Conservation (phyloP, 2,113 vertebrate genomes). For the Turnix velox region DNA sequence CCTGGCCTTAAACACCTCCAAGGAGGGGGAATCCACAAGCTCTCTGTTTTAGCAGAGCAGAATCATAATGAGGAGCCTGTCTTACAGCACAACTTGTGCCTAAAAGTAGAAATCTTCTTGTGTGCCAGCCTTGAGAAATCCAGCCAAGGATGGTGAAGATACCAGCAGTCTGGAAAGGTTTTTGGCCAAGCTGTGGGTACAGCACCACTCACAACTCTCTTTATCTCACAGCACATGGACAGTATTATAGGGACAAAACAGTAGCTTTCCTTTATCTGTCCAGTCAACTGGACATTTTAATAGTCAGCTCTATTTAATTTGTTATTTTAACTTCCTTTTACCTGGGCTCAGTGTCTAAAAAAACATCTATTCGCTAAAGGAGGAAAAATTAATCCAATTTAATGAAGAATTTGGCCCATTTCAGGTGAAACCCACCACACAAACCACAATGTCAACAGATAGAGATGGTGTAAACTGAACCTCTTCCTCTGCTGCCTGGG, state of each 20-base stretch:
- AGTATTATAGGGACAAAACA: neutral
- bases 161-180: neutral
- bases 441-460: constrained; percentile 33
- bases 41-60: neutral
- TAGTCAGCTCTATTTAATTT: neutral
- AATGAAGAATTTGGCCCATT: neutral
- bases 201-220: neutral
- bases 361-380: neutral
- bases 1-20: too few relatives aligned
- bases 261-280: neutral
- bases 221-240: neutral
- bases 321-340: neutral
- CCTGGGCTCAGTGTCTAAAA: neutral
- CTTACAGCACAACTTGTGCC: neutral
- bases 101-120: neutral
- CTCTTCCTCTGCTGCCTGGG: neutral
- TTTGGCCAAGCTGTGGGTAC: neutral
- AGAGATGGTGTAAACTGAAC: constrained; percentile 21
- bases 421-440: neutral
- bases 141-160: neutral
- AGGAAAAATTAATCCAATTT: neutral
- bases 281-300: neutral
- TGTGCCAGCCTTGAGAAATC: neutral
- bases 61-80: neutral
- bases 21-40: too few relatives aligned